phyloP scores from a whole-genome alignment of 2,888 invertebrate genomes.

The Drosophila meridiana region DNA sequence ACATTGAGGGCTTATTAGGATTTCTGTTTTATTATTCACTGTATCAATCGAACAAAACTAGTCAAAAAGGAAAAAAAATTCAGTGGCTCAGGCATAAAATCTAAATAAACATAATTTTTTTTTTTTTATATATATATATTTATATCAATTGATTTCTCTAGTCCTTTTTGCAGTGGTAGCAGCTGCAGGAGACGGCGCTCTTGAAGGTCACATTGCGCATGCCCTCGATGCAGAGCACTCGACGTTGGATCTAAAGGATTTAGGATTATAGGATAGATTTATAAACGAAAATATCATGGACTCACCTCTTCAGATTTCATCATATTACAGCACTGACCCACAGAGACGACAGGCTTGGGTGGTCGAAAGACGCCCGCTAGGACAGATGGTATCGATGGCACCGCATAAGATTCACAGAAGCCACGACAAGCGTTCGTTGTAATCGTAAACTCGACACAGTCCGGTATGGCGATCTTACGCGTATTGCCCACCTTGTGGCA shows the following conservation, averaged over 20 bases:
- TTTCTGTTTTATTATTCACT: conserved; percentile 15
- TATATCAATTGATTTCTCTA: conserved; percentile 47
- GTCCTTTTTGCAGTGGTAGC: conserved; percentile 93
- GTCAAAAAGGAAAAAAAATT: background rate
- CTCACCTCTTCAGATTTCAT: conserved; percentile 94
- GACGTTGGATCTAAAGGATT: conserved; percentile 88
- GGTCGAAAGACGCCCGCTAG: conserved; percentile 83
- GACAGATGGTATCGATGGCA: conserved; percentile 88
- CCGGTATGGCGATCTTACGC: conserved; percentile 92
- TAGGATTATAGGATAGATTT: background rate
- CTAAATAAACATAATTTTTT: conserved; percentile 8
- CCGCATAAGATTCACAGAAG: conserved; percentile 94
- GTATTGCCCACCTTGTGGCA: conserved; percentile 94
- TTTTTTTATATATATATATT: background rate
- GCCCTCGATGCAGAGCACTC: conserved; percentile 92
- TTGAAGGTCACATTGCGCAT: conserved; percentile 92
- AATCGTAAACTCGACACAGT: conserved; percentile 93
- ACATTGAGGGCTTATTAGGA: background rate
- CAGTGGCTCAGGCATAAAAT: conserved; percentile 57
- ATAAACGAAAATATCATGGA: background rate
- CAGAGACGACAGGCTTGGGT: conserved; percentile 89
- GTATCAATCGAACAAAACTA: conserved; percentile 3
- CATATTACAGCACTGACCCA: conserved; percentile 95
- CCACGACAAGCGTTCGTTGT: conserved; percentile 95
- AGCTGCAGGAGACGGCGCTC: conserved; percentile 92